phyloP scores from a whole-genome alignment of 2,113 vertebrate genomes.

The Vanacampus margaritifer region DNA sequence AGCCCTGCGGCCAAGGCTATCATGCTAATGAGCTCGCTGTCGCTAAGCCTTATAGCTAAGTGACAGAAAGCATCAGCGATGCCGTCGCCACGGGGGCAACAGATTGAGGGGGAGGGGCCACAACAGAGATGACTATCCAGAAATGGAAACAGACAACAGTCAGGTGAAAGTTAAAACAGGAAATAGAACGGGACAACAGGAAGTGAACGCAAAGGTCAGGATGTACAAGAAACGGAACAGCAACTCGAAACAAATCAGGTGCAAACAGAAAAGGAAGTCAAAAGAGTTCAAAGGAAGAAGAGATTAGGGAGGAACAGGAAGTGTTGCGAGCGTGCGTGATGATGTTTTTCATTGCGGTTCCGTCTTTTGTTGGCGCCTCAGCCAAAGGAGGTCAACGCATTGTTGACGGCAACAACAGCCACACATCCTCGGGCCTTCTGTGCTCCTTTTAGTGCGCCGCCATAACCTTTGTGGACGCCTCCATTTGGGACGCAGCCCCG shows the following conservation, averaged over 20 bases:
- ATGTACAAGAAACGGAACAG: background rate
- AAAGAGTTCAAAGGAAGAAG: background rate
- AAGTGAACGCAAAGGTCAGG: too few species aligned
- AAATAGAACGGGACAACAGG: background rate
- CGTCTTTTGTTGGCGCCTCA: background rate
- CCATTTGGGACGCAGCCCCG: background rate
- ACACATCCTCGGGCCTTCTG: background rate
- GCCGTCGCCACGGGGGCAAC: too few species aligned
- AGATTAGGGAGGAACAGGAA: background rate
- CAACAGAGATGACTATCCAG: too few species aligned
- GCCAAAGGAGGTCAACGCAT: conserved; percentile 4
- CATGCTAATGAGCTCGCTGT: conserved; percentile 66
- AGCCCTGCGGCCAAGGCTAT: conserved; percentile 37
- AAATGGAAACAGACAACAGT: background rate
- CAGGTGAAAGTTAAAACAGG: background rate
- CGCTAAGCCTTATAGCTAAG: conserved; percentile 45
- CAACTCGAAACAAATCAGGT: background rate
- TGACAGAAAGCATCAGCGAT: background rate
- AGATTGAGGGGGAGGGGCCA: background rate
- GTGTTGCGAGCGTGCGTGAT: background rate
- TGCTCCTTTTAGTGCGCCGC: background rate
- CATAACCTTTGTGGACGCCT: background rate
- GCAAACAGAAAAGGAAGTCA: background rate
- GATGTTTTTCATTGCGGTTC: background rate
- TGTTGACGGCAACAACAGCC: background rate